Percentiles rank a stretch among this genome's conserved stretches.
These are phyloP conservation scores for Aplocera efformata DNA, from an alignment of 2,888 invertebrate species.

Conservation along the genomic window DNA sequence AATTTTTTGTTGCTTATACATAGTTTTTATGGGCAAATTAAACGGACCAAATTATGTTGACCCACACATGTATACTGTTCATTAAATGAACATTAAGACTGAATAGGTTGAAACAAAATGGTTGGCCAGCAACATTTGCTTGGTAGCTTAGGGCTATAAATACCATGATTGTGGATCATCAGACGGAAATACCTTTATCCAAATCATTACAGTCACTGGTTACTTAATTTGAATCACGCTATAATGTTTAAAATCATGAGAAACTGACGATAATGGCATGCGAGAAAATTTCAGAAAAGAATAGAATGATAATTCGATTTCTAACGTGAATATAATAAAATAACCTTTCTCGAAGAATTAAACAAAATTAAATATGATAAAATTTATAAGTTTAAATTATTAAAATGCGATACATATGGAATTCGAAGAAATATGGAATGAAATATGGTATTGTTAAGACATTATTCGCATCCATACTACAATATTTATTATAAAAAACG, in stretches of 20 bases:
- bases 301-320: too few relatives aligned
- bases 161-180: conserved; percentile 54
- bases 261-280: conserved; percentile 33
- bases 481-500: too few relatives aligned
- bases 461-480: too few relatives aligned
- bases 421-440: too few relatives aligned
- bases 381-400: too few relatives aligned
- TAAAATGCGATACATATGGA: too few relatives aligned
- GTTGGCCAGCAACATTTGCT: conserved; percentile 40
- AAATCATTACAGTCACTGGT: conserved; percentile 22
- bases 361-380: too few relatives aligned
- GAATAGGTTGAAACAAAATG: conserved; percentile 37
- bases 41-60: conserved; percentile 38
- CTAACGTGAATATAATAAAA: too few relatives aligned
- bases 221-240: conserved; percentile 10
- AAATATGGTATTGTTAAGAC: too few relatives aligned
- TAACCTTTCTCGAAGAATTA: too few relatives aligned
- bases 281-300: too few relatives aligned
- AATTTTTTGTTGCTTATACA: conserved; percentile 50
- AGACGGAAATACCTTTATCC: conserved; percentile 37
- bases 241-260: conserved; percentile 32
- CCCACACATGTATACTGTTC: conserved; percentile 16
- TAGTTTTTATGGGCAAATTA: conserved; percentile 42
- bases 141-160: conserved; percentile 54
- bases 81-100: conserved; percentile 1